These are phyloP conservation scores for Melanargia galathea DNA, from an alignment of 2,888 invertebrate genomes.

Conservation along the genomic window DNA sequence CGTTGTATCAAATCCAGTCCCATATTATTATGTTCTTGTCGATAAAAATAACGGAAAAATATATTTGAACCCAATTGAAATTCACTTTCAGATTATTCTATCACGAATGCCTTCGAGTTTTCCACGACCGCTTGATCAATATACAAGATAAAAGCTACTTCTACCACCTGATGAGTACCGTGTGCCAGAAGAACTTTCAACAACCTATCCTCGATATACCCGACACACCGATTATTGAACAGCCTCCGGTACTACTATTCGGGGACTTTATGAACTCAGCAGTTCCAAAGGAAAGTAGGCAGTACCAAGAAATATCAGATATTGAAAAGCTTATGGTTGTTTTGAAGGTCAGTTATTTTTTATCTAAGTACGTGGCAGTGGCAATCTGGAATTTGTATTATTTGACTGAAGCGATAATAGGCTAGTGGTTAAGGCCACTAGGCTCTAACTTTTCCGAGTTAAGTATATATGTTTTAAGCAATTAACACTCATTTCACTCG, in stretches of 20 bases:
- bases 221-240: slow-evolving; percentile 80
- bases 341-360: slow-evolving; percentile 83
- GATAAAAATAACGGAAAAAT: too few species aligned
- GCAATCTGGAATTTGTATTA: too few species aligned
- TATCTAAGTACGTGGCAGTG: too few species aligned
- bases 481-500: too few species aligned
- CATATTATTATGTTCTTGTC: too few species aligned
- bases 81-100: slow-evolving; percentile 87
- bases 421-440: too few species aligned
- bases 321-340: slow-evolving; percentile 86
- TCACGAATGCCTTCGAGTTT: slow-evolving; percentile 95
- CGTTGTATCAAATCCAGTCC: too few species aligned
- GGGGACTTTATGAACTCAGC: slow-evolving; percentile 93
- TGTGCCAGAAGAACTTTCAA: slow-evolving; percentile 85
- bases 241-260: slow-evolving; percentile 87
- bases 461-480: too few species aligned
- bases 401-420: too few species aligned
- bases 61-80: too few species aligned
- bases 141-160: slow-evolving; percentile 91
- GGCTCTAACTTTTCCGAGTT: too few species aligned
- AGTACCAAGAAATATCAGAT: slow-evolving; percentile 92
- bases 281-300: slow-evolving; percentile 86
- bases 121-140: slow-evolving; percentile 94
- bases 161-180: slow-evolving; percentile 85
- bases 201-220: slow-evolving; percentile 83